Evolutionary conservation across 2,888 invertebrate genomes (phyloP).

Genomic region (Diadromus collaris): DNA sequence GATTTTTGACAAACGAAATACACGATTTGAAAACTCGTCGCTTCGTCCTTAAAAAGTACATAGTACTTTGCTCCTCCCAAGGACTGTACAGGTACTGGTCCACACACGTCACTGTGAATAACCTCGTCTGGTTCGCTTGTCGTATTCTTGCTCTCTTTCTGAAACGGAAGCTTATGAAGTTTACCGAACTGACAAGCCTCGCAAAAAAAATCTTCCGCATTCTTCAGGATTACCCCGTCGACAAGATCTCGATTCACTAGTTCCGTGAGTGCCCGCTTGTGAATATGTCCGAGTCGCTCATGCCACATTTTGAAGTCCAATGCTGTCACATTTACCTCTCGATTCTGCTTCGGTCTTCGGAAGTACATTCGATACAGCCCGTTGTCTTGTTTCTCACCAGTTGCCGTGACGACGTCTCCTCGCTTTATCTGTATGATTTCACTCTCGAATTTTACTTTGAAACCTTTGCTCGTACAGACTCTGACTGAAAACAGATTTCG

Average conservation of each 20-base stretch:
- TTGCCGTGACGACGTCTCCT: conserved; percentile 39
- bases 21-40: conserved; percentile 30
- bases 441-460: conserved; percentile 61
- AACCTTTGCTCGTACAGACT: conserved; percentile 64
- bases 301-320: too few relatives aligned
- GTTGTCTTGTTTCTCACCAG: background rate
- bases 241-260: conserved; percentile 56
- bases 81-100: conserved; percentile 13
- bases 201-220: conserved; percentile 57
- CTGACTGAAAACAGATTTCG: conserved; percentile 76
- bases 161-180: conserved; percentile 20
- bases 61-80: conserved; percentile 42
- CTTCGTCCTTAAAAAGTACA: conserved; percentile 56
- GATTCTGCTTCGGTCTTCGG: too few relatives aligned
- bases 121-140: conserved; percentile 34
- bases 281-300: conserved; percentile 65
- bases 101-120: conserved; percentile 49
- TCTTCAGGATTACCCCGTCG: conserved; percentile 52
- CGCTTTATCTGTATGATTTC: conserved; percentile 56
- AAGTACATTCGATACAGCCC: background rate
- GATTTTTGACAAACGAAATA: conserved; percentile 15
- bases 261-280: conserved; percentile 56
- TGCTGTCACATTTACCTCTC: too few relatives aligned
- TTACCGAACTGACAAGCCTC: conserved; percentile 47
- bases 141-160: background rate